Percentiles rank a stretch among this genome's conserved stretches.
These are phyloP conservation scores for Rambutsinella grinnellia DNA, from an alignment of 2,888 invertebrate genomes.

Conservation along the genomic window DNA sequence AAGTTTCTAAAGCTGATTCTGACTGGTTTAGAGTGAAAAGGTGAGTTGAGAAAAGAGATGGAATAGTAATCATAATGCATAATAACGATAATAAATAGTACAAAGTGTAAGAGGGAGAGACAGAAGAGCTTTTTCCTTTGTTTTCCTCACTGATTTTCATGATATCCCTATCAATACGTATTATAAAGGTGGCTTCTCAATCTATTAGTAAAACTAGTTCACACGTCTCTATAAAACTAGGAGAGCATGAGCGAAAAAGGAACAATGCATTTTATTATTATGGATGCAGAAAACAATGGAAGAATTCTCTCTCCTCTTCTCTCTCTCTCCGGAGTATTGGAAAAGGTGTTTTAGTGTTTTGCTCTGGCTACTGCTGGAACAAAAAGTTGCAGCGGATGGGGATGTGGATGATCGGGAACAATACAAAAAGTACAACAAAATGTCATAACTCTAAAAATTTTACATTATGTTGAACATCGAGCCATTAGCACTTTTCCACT, in stretches of 20 bases:
- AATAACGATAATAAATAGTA: neutral
- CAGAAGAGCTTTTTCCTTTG: neutral
- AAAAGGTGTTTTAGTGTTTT: neutral
- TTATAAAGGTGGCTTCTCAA: neutral
- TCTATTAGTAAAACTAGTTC: neutral
- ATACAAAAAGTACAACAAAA: slow-evolving; percentile 25
- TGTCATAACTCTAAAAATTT: slow-evolving; percentile 35
- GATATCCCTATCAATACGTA: neutral
- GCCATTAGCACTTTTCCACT: slow-evolving; percentile 43
- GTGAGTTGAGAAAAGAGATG: neutral
- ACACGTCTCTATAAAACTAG: neutral
- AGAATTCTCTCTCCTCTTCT: neutral
- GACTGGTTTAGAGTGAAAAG: neutral
- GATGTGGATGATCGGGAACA: slow-evolving; percentile 13
- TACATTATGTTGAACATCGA: slow-evolving; percentile 21
- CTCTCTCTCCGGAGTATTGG: neutral
- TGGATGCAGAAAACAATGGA: neutral
- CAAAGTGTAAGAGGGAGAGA: neutral
- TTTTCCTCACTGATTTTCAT: neutral
- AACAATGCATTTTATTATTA: neutral
- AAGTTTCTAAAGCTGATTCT: neutral
- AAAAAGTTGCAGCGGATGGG: neutral
- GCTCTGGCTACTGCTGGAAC: neutral
- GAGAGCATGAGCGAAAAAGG: neutral
- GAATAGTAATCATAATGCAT: neutral